phyloP scores from a whole-genome alignment of 2,797 vertebrate species.

The Thaleichthys pacificus region DNA sequence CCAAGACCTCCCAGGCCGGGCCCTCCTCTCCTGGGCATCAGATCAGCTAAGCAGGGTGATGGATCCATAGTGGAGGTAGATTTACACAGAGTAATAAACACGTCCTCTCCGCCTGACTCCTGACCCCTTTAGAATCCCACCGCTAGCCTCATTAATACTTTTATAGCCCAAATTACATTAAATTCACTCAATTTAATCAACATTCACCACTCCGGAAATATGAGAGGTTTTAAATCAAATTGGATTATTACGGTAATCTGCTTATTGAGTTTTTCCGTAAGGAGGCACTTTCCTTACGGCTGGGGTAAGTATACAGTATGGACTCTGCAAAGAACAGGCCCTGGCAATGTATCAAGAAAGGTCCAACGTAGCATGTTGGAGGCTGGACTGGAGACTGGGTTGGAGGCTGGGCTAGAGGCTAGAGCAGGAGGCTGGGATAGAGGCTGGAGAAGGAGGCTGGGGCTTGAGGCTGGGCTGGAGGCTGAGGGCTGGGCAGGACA shows the following conservation, averaged over 20 bases:
- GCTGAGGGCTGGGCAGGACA: no score
- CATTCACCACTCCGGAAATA: conserved; percentile 36
- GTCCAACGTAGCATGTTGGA: no score
- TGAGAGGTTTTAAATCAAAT: conserved; percentile 28
- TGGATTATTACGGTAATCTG: conserved; percentile 23
- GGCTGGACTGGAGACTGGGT: no score
- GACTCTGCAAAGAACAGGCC: no score
- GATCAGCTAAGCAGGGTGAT: background rate
- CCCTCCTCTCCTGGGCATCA: background rate
- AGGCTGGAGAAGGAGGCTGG: no score
- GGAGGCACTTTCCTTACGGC: no score
- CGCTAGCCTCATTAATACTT: conserved; percentile 36
- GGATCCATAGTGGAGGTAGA: conserved; percentile 6
- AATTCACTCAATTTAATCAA: conserved; percentile 50
- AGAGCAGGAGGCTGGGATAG: no score
- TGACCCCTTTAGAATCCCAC: conserved; percentile 23
- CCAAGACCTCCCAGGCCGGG: background rate
- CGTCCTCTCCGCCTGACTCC: conserved; percentile 28
- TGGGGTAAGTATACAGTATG: no score
- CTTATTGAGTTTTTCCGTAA: no score
- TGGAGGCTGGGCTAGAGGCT: no score
- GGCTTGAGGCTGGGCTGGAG: no score
- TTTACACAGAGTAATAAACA: conserved; percentile 43
- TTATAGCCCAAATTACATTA: conserved; percentile 46
- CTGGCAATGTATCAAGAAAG: no score